phyloP scores from a whole-genome alignment of 2,888 invertebrate species.

The Spilosoma lubricipeda region DNA sequence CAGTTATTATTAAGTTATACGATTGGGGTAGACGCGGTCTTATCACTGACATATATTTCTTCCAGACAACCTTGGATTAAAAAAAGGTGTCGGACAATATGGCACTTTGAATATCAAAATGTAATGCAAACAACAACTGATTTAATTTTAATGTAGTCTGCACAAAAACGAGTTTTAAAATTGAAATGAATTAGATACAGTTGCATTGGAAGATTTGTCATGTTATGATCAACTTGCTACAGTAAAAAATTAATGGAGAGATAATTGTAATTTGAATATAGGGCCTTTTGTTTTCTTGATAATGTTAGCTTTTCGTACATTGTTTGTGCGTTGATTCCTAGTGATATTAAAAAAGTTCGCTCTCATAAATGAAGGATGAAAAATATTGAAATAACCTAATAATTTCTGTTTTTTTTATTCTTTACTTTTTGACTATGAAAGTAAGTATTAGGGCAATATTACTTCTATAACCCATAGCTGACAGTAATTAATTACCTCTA shows the following conservation, averaged over 20 bases:
- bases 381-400: neutral
- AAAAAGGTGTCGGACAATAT: neutral
- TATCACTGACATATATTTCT: conserved; percentile 5
- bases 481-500: no score
- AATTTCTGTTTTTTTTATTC: neutral
- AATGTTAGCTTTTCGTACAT: neutral
- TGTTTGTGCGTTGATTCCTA: neutral
- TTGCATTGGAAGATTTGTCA: neutral
- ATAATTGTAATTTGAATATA: neutral
- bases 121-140: neutral
- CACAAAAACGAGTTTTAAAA: neutral
- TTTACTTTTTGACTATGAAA: no score
- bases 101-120: neutral
- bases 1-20: neutral
- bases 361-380: neutral
- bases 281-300: neutral
- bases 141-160: neutral
- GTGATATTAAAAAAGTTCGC: neutral
- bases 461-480: no score
- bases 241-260: neutral
- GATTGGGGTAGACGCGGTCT: neutral
- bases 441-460: no score
- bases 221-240: neutral
- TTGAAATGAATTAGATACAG: neutral
- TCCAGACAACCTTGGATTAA: conserved; percentile 4